Evolutionary conservation across 2,797 vertebrate species (phyloP), one percentile per base, ranked within the genome.

Genomic region (Mormyrops attenuatus): DNA sequence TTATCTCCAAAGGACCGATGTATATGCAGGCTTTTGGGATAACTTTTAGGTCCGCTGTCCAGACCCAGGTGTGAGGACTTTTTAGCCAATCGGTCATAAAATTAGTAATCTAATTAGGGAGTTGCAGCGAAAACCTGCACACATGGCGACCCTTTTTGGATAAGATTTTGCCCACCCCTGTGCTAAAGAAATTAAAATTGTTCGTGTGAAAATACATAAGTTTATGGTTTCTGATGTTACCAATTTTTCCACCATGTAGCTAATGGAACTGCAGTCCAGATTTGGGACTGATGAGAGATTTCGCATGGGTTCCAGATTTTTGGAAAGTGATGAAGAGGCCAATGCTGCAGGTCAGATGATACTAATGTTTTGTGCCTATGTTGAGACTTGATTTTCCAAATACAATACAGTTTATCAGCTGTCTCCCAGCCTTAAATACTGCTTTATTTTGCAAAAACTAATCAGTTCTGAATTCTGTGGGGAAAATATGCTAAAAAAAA

Each of bases 211-310:
- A 69, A 69, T 69, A 26, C 22, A 13, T 13, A 69, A 69, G 63
- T 30, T 26, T 69, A 1, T 13, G n/a, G 7, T 22, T 22, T 60
- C 20, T 15, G 47, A 22, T 47, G 26, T 41, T 22, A 82, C 20
- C 55, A 2, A 11, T 53, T 17, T 91, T 69, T 88, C 15, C 53
- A 85, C 93, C 5, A n/a, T 91, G 52, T 91, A 99, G 98, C 97
- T 99, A 90, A 96, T 99, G 97, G 92, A 92, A 89, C 94, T 99
- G 73, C 98, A 99, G 2, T 96, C 97, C 6, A 96, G 95, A 52
- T 99, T 99, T 17, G 97, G 97, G 90, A 95, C 95, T 0, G 98
- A 99, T 60, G 94, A 98, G 17, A 95, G 98, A 85, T 99, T 99
- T 93, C 96, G 96, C 88, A 97, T 99, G 97, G 97, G 98, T 89